Evolutionary conservation across 2,113 vertebrate genomes (phyloP).

Genomic region (Nanorana parkeri): DNA sequence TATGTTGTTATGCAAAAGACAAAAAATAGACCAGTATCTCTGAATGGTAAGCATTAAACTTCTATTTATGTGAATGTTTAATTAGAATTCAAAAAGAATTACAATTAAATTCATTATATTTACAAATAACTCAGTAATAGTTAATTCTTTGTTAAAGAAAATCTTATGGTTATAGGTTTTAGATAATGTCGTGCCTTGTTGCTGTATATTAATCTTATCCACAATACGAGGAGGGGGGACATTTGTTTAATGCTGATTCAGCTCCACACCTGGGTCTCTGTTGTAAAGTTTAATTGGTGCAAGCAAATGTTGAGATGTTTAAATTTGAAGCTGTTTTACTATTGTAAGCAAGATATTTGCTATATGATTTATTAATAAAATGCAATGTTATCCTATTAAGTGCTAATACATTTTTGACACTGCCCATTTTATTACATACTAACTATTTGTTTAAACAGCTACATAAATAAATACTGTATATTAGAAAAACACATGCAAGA

Average conservation of each 20-base stretch:
- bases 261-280: not conserved
- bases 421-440: no score
- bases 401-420: no score
- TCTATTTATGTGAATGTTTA: no score
- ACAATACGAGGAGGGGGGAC: not conserved
- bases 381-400: no score
- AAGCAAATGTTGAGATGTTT: not conserved
- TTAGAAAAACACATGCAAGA: no score
- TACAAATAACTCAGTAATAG: not conserved
- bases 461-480: no score
- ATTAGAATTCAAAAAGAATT: no score
- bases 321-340: not conserved
- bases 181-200: not conserved
- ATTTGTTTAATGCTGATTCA: not conserved
- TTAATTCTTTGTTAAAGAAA: not conserved
- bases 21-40: not conserved
- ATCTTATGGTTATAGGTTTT: not conserved
- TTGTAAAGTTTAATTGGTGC: not conserved
- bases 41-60: not conserved
- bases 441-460: no score
- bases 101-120: not conserved
- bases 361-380: no score
- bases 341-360: not conserved
- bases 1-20: not conserved
- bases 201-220: not conserved